Evolutionary conservation across 1,140 invertebrate genomes (phyloP), one percentile per base, ranked within the genome.

Genomic region (Latrodectus geometricus): DNA sequence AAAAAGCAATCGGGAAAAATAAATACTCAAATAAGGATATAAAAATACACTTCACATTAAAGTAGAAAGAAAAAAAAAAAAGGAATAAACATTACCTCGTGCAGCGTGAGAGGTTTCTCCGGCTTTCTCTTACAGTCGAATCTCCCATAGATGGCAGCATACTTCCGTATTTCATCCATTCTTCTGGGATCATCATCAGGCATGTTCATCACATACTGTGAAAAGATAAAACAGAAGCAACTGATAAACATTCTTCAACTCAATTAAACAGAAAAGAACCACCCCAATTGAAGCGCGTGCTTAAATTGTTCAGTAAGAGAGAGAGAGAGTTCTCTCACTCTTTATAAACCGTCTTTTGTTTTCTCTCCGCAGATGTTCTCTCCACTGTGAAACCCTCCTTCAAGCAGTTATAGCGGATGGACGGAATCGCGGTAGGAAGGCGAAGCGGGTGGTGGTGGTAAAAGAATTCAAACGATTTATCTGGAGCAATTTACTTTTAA

Each of bases 81-180:
- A 12, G 21, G 21, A 79, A 8, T 20, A 11, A 4, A 86, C 89
- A 89, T 4, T 89, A 96, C 97, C 93, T 99, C 98, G 91, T 99
- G 98, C 75, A 98, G 91, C 1, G 97, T 99, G 74, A 99, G 93
- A 0, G 97, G 97, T 91, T 99, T 99, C 91, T 98, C 96, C 0
- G 97, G 96, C 90, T 97, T 97, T 89, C 98, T 92, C 91, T 99
- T 99, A 90, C 97, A 98, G 91, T 99, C 97, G 91, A 98, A 98
- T 49, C 93, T 87, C 5, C 97, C 97, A 91, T 99, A 99, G 89
- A 99, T 99, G 15, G 97, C 97, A 17, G 97, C 96, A 91, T 97
- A 99, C 91, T 97, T 97, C 89, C 98, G 93, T 88, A 99, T 96
- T 90, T 97, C 95, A 79, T 99, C 96, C 95, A 98, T 96, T 88